Evolutionary conservation across 2,888 invertebrate species (phyloP), one percentile per base, ranked within the genome.

Genomic region (Watsonalla cultraria): DNA sequence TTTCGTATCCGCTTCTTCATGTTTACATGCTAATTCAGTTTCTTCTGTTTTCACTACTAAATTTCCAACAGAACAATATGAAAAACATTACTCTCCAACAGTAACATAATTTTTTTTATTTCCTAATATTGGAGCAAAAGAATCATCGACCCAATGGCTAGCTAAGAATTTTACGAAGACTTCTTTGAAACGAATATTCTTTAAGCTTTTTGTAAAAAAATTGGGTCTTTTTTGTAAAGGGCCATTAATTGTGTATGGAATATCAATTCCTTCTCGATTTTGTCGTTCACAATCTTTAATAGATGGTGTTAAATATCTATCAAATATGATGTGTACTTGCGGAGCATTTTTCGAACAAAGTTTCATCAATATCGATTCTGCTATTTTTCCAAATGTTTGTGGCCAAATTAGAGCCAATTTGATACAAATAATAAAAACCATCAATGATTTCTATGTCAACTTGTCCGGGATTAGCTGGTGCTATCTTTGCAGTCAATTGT

Each of bases 211-310:
- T 34, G 63, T 58, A 66, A 76, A 72, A 65, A 68, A 60, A 35
- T 37, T 64, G 9, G 74, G 74, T 61, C 68, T 66, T 6, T 45
- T 57, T 65, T 78, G 74, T 11, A 52, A 51, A 45, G 53, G 56
- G 7, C 57, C 59, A 37, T 39, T 54, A 56, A 58, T 59, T 53
- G 46, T 56, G 34, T 59, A 62, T 47, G 57, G 55, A 52, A 56
- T 59, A 57, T 56, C 59, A 53, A 55, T 54, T 53, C 33, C 59
- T 46, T 51, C 46, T 51, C 59, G 9, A 33, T 45, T 57, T 42
- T 50, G 39, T 48, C 57, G 33, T 66, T 77, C 73, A 34, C 55
- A 66, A 65, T 77, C 74, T 69, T 78, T 80, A 49, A 76, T 75
- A 33, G 74, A 75, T 5, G 76, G 74, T 42, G 63, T 51, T 47